Conservation (phyloP, 2,113 vertebrate genomes). For the Euleptes europaea region DNA sequence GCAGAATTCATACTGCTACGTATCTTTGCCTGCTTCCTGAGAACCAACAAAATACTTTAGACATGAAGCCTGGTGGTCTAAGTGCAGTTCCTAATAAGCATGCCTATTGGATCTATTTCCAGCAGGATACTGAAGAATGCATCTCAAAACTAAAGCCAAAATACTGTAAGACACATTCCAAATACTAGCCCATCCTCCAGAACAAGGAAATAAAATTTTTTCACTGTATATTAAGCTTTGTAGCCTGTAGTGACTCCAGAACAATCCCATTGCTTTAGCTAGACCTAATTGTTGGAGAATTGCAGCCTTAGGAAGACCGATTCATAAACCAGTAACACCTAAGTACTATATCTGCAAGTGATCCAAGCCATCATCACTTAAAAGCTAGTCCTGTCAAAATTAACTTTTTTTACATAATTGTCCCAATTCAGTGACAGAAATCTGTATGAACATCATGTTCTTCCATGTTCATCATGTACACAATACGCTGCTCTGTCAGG, state of each 20-base stretch:
- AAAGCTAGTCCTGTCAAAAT: not conserved
- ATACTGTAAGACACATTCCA: conserved; percentile 48
- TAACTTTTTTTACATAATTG: not conserved
- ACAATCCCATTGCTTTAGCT: not conserved
- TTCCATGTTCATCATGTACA: not conserved
- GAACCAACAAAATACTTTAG: not conserved
- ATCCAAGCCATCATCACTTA: not conserved
- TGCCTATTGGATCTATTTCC: not conserved
- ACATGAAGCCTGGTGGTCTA: not conserved
- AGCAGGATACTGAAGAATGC: not conserved
- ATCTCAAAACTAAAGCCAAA: conserved; percentile 50
- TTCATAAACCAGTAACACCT: not conserved
- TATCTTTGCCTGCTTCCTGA: not conserved
- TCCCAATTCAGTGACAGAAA: not conserved
- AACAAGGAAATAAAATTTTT: conserved; percentile 58
- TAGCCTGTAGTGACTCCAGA: conserved; percentile 19
- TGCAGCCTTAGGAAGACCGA: not conserved
- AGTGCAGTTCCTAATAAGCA: not conserved
- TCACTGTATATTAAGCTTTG: conserved; percentile 49
- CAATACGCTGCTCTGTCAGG: not conserved
- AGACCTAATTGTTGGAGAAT: not conserved
- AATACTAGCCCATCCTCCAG: conserved; percentile 52
- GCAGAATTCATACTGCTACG: not conserved
- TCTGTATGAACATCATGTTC: not conserved
- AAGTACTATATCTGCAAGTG: not conserved